Base-by-base conservation (phyloP, 2,113 vertebrate species). In the Saccopteryx leptura region DNA sequence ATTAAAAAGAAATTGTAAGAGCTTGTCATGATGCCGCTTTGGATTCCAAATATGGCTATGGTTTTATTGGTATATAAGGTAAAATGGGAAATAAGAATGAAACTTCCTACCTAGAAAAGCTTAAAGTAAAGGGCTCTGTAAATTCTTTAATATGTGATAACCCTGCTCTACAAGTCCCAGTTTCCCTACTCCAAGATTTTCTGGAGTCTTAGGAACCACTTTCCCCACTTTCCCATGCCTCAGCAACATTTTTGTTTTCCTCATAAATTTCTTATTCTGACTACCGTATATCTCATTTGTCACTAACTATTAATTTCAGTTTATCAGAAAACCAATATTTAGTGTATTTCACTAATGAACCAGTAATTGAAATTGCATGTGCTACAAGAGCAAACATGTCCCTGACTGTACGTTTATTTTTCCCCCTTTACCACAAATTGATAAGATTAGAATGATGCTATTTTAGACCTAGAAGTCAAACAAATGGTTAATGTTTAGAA, bases 391-490 rank as follows among this genome's bases (percentile, higher is more conserved):
- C 48, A 94, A 94, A 71, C 54, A 52, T 3, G 14, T 58, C 68
- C 69, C 84, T 85, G 33, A 79, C 33, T 84, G n/a, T 66, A 52
- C 46, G 80, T 85, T 52, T 84, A 48, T 68, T 48, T 54, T 75
- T 88, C 39, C 63, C 18, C 18, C 85, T 82, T 52, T 88, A 60
- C 84, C 56, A 94, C 81, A 79, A 93, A 74, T 66, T 92, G 96
- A 97, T 97, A 96, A 97, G 96, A 98, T 97, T 98, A 96, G 78
- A 54, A 54, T 74, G 78, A 79, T 74, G 94, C 96, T 97, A 97
- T 96, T 97, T 97, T 85, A 68, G 93, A 91, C 60, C 15, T 31
- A 86, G 93, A 94, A 85, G 15, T 81, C 81, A 81, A 95, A 76
- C 97, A 94, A 96, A 94, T 71, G 86, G 94, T 86, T 90, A 74